Evolutionary conservation across 2,888 invertebrate species (phyloP).

Genomic region (Chloromyia formosa): DNA sequence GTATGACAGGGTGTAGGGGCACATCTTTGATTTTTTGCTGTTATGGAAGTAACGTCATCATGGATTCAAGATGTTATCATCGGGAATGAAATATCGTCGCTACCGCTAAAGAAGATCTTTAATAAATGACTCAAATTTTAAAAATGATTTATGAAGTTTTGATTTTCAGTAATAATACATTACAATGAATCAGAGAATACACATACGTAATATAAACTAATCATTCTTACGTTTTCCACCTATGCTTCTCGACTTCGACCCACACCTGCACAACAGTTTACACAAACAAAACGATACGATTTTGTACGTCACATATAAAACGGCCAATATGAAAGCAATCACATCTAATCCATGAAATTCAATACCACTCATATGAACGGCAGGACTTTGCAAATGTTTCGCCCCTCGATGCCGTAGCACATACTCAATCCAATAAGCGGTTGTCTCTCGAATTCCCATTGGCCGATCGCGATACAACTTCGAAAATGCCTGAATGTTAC

Average conservation of each 20-base stretch:
- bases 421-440: conserved; percentile 69
- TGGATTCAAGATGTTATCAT: too few relatives aligned
- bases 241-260: background rate
- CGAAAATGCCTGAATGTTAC: conserved; percentile 62
- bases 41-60: too few relatives aligned
- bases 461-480: conserved; percentile 67
- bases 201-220: background rate
- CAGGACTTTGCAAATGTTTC: conserved; percentile 65
- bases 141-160: too few relatives aligned
- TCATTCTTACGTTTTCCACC: background rate
- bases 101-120: too few relatives aligned
- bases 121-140: too few relatives aligned
- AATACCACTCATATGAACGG: conserved; percentile 62
- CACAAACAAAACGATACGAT: background rate
- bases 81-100: too few relatives aligned
- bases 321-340: background rate
- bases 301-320: conserved; percentile 10
- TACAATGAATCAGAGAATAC: too few relatives aligned
- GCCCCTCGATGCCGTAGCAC: conserved; percentile 67
- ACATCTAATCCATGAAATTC: conserved; percentile 65
- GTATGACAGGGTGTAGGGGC: too few relatives aligned
- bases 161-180: too few relatives aligned
- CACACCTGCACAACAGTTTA: background rate
- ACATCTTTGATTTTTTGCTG: too few relatives aligned
- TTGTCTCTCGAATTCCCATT: conserved; percentile 65